phyloP scores from a whole-genome alignment of 2,113 vertebrate genomes.

The Hydropotes inermis region DNA sequence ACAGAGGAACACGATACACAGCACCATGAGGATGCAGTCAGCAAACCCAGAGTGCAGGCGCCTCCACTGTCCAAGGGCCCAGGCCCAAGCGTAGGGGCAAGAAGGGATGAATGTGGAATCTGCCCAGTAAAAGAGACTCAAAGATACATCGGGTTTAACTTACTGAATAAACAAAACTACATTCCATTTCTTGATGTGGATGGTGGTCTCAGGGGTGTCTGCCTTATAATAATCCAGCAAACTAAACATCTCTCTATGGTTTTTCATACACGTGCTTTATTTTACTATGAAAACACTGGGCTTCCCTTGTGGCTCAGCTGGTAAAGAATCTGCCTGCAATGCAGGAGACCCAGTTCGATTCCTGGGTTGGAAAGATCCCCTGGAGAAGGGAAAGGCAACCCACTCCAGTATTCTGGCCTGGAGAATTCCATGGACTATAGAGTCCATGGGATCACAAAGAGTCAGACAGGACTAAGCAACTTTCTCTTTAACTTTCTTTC shows the following conservation, averaged over 20 bases:
- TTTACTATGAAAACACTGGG: neutral
- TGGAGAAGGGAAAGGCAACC: neutral
- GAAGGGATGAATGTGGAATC: accelerated
- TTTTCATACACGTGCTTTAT: neutral
- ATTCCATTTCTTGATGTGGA: neutral
- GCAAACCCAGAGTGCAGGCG: neutral
- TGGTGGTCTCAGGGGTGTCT: neutral
- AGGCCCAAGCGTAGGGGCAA: neutral
- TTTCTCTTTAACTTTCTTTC: neutral
- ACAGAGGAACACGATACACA: neutral
- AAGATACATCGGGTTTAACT: neutral
- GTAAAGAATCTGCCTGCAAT: neutral
- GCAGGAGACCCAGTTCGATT: neutral
- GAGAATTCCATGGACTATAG: neutral
- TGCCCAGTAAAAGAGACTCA: neutral
- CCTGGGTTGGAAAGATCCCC: neutral
- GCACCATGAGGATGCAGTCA: neutral
- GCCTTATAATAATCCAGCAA: neutral
- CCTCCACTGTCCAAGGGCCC: neutral
- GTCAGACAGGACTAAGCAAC: neutral
- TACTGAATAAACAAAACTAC: too few relatives aligned
- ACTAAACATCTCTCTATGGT: neutral
- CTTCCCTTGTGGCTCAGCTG: neutral
- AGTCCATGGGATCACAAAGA: neutral
- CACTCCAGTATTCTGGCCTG: neutral